Base-by-base conservation (phyloP, 2,797 vertebrate genomes). In the Bradypodion pumilum region DNA sequence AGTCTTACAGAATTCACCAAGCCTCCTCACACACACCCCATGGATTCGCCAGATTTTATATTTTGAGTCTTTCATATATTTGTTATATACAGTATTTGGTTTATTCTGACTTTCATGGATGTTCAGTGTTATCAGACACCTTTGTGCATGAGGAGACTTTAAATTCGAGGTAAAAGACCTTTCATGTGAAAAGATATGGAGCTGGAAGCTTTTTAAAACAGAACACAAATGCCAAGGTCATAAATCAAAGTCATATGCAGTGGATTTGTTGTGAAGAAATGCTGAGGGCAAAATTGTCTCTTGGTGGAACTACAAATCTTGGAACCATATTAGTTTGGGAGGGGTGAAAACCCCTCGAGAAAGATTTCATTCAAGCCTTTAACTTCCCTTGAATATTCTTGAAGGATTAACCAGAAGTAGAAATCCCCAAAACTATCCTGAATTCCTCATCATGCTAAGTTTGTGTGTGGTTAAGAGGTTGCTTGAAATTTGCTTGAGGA, bases 181-280 rank as follows among this genome's bases (percentile, higher is more conserved):
- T 70, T 88, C 81, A n/a, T 56, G n/a, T 4, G 0, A 78, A 81
- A 75, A 0, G 80, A 81, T 35, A 69, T 62, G 5, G 82, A 63
- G 76, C 70, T 81, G 80, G 77, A 86, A 81, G 63, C n/a, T 82
- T 40, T 32, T 25, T 87, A 84, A 89, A 82, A 0, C 3, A 9
- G 85, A 75, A 81, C 27, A 3, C 62, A 85, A 84, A 81, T 68
- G 10, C 27, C 0, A 52, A 77, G 81, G 79, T 86, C 69, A n/a
- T 66, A 44, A 68, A 90, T 88, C 89, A 80, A 0, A 0, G 16
- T 62, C 21, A 60, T 80, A 66, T 40, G 82, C 4, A 76, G 86
- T 78, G 78, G 79, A 37, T n/a, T 32, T 29, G 66, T 85, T 91
- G 65, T n/a, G 4, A 42, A 85, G 70, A 76, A 84, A 72, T 89